Evolutionary conservation across 2,888 invertebrate genomes (phyloP).

Genomic region (Cheilosia vernalis): DNA sequence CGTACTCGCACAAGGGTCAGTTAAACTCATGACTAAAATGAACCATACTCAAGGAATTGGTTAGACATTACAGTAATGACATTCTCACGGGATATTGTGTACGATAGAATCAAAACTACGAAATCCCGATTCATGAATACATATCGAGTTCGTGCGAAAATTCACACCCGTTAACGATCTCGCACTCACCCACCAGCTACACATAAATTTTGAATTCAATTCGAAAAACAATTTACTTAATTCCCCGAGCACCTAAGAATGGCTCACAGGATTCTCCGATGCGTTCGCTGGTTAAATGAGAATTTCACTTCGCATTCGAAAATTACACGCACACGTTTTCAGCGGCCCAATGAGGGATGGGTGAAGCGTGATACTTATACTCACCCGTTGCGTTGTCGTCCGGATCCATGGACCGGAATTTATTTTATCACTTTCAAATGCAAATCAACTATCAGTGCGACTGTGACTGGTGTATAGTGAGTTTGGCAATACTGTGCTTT

Average conservation of each 20-base stretch:
- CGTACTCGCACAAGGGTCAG: slow-evolving; percentile 22
- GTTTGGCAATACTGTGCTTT: slow-evolving; percentile 23
- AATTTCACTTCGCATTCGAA: slow-evolving; percentile 34
- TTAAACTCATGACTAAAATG: slow-evolving; percentile 6
- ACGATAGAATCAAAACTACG: slow-evolving; percentile 56
- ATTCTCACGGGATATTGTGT: slow-evolving; percentile 54
- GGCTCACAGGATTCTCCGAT: slow-evolving; percentile 29
- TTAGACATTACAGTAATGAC: slow-evolving; percentile 63
- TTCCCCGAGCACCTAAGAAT: slow-evolving; percentile 65
- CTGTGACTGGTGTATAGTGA: slow-evolving; percentile 19
- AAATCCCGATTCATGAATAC: slow-evolving; percentile 71
- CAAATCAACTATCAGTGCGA: slow-evolving; percentile 62
- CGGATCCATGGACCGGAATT: slow-evolving; percentile 66
- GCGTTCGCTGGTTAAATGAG: slow-evolving; percentile 46
- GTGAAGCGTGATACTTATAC: slow-evolving; percentile 10
- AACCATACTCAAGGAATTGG: slow-evolving; percentile 46
- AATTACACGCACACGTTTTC: slow-evolving; percentile 58
- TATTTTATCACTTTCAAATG: slow-evolving; percentile 73
- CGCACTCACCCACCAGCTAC: slow-evolving; percentile 28
- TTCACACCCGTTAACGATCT: slow-evolving; percentile 5
- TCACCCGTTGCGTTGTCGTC: slow-evolving; percentile 25
- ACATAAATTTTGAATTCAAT: slow-evolving; percentile 72
- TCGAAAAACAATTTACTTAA: slow-evolving; percentile 72
- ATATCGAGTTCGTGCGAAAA: slow-evolving; percentile 62
- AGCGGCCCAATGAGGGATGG: slow-evolving; percentile 5